Evolutionary conservation across 2,113 vertebrate species (phyloP), one percentile per base, ranked within the genome.

Genomic region (Peromyscus polionotus): DNA sequence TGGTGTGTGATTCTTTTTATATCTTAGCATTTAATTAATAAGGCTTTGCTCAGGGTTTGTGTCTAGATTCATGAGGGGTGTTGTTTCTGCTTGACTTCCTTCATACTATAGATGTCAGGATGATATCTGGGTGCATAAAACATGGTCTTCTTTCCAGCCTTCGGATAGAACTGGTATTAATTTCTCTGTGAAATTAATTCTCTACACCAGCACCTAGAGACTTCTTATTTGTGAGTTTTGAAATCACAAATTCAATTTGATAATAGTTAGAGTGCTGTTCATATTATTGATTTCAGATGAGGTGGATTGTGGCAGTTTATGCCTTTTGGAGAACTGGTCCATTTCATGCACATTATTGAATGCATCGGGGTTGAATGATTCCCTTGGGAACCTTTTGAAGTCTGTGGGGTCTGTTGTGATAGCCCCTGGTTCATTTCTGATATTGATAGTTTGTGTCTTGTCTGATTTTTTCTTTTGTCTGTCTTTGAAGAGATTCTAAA

Each of bases 401-500:
- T 5, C 77, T 73, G 39, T 68, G 24, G 48, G 36, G 57, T 86
- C 79, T 75, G 88, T 33, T 33, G 72, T 68, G 42, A 57, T 26
- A 54, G 57, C 57, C 54, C 39, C 45, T 45, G 36, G 59, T 92
- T 77, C 45, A 33, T 68, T 61, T 28, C 68, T 67, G 91, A n/a
- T 51, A 51, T 51, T 51, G 72, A 59, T 33, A 51, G 54, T 45
- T 26, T 75, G 20, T 59, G 4, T 90, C 83, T 92, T 93, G 14
- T 92, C 81, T 87, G 26, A 4, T 70, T 86, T 86, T 91, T 67
- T 51, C 57, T 36, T 85, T 79, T 63, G 24, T 93, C 90, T n/a
- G 67, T 93, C 65, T 96, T 90, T 45, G 85, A 75, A 79, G 91
- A 90, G 61, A 67, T 61, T 83, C 91, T 92, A 65, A 89, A 95